phyloP scores from a whole-genome alignment of 2,113 vertebrate genomes.

The Okapia johnstoni region DNA sequence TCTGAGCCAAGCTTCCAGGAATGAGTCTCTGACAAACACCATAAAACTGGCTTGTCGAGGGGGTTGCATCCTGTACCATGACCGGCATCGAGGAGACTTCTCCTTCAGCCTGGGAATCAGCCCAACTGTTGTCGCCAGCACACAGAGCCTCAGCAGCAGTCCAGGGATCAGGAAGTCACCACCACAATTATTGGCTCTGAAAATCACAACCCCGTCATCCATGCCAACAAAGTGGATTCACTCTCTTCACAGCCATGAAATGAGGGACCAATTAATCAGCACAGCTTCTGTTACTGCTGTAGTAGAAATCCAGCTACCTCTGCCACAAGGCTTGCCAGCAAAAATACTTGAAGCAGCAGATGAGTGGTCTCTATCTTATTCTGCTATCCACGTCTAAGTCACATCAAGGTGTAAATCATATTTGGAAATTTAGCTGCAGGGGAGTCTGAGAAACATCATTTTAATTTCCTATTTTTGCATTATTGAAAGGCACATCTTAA shows the following conservation, averaged over 20 bases:
- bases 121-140: background rate
- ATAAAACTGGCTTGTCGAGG: background rate
- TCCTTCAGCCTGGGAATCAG: background rate
- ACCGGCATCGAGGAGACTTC: background rate
- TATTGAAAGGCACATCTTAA: background rate
- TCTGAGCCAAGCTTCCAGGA: background rate
- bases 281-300: background rate
- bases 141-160: background rate
- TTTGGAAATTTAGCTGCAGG: background rate
- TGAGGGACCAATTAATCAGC: background rate
- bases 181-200: background rate
- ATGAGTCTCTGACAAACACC: background rate
- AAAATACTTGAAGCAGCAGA: background rate
- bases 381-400: background rate
- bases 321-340: background rate
- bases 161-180: background rate
- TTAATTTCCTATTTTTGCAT: background rate
- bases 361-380: background rate
- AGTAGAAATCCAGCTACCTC: background rate
- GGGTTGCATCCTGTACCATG: background rate
- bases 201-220: background rate
- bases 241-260: background rate
- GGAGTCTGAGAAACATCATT: background rate
- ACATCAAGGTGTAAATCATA: background rate
- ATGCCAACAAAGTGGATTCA: background rate